Evolutionary conservation across 2,113 vertebrate species (phyloP).

Genomic region (Mormyrus iriodes): DNA sequence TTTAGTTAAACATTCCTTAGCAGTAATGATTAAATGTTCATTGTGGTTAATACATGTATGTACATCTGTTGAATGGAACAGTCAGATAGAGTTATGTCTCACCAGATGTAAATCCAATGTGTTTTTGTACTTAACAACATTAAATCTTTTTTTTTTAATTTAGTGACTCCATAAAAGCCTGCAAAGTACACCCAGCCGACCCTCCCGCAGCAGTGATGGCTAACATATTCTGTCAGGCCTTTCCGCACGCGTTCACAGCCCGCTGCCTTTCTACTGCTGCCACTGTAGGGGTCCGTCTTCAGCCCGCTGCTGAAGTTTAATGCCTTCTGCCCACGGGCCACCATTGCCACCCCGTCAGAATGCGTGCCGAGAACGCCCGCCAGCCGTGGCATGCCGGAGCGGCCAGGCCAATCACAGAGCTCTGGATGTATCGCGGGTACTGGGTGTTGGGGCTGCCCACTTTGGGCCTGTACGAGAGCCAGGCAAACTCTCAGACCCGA

Average conservation of each 20-base stretch:
- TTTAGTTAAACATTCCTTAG: not conserved
- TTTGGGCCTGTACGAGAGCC: not conserved
- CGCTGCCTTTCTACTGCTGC: not conserved
- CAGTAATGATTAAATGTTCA: not conserved
- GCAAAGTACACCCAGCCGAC: not conserved
- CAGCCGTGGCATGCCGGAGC: not conserved
- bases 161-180: not conserved
- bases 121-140: not conserved
- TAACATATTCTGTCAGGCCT: not conserved
- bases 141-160: not conserved
- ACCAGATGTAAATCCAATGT: not conserved
- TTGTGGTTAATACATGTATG: not conserved
- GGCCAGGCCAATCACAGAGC: not conserved
- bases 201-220: not conserved
- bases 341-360: not conserved
- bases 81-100: not conserved
- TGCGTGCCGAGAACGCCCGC: not conserved
- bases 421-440: not conserved
- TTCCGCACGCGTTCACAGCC: not conserved
- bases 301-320: not conserved
- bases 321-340: not conserved
- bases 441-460: not conserved
- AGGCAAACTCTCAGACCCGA: not conserved
- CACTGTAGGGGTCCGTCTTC: not conserved
- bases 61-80: constrained; percentile 2